Base-by-base conservation (phyloP, 2,113 vertebrate genomes). In the Chaetura pelagica region DNA sequence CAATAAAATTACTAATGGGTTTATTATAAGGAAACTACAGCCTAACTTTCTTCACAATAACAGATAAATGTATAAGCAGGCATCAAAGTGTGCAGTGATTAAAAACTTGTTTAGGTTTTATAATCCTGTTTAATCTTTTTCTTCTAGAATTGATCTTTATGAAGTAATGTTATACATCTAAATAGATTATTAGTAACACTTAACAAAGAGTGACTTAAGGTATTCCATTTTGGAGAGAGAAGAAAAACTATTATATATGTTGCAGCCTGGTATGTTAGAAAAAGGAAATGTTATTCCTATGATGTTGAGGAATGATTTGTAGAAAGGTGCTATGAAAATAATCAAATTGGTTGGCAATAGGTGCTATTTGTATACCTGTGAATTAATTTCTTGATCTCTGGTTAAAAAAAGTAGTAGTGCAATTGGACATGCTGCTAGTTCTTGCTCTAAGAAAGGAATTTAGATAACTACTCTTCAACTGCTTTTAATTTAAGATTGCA, bases 11-110 rank as follows among this genome's bases (percentile, higher is more conserved):
- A 89, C 61, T 94, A 72, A 75, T 95, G 72, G 44, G 14, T 42
- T 55, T 87, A 66, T 93, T 96, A 35, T 61, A 94, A 87, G 84
- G 52, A 96, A 96, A 94, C 89, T 93, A 91, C 46, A 90, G 57
- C 68, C 86, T 96, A 96, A 80, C 52, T 96, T 93, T 93, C 83
- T 90, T 84, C 69, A 73, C 76, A 89, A 67, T 97, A 91, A 95
- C 27, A 59, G 79, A 87, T 81, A 87, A 96, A 94, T 24, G 9
- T 92, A 74, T 79, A 93, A 89, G 44, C 69, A 76, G 71, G 46
- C 80, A 82, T 93, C 46, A 86, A 76, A 93, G 61, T 84, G 58
- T 91, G 77, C 91, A 94, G 49, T 77, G 75, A 58, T 18, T 18
- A 91, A 94, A 95, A 82, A 19, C 59, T 97, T 92, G 69, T 79